Percentiles rank a stretch among this genome's conserved stretches.
Evolutionary conservation across 2,888 invertebrate species (phyloP).

Genomic region (Andrena chrysosceles): DNA sequence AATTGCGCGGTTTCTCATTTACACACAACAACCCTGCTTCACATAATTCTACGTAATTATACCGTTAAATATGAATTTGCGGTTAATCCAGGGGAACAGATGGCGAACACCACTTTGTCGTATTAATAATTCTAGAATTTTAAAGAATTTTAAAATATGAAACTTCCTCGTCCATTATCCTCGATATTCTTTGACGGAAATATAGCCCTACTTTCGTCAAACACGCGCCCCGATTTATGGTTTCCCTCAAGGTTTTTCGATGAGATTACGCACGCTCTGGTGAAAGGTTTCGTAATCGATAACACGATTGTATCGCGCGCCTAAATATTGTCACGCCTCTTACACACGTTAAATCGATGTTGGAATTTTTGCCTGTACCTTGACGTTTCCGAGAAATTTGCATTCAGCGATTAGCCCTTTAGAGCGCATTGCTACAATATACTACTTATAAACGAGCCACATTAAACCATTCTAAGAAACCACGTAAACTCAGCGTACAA

Average conservation of each 20-base stretch:
- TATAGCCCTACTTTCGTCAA: conserved; percentile 23
- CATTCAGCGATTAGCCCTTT: neutral
- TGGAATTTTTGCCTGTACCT: neutral
- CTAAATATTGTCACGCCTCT: neutral
- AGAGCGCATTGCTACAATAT: no score
- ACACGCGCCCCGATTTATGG: conserved; percentile 53
- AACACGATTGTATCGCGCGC: conserved; percentile 21
- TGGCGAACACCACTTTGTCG: neutral
- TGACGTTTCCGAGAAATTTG: neutral
- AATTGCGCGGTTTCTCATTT: conserved; percentile 30
- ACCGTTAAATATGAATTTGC: neutral
- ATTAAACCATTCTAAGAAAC: neutral
- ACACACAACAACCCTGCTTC: conserved; percentile 9
- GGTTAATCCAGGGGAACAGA: neutral
- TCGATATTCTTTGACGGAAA: conserved; percentile 29
- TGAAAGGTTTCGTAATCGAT: conserved; percentile 64
- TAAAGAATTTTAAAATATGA: conserved; percentile 17
- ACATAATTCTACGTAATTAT: conserved; percentile 10
- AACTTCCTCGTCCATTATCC: conserved; percentile 28
- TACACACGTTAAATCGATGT: neutral
- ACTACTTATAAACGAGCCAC: neutral
- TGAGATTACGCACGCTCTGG: conserved; percentile 51
- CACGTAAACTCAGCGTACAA: neutral
- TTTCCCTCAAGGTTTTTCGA: conserved; percentile 60
- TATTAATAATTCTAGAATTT: conserved; percentile 20